A percentile compares a stretch with the other conserved stretches of the same genome.
These are phyloP conservation scores for Marronus borbonicus DNA, from an alignment of 2,888 invertebrate species.

Conservation along the genomic window DNA sequence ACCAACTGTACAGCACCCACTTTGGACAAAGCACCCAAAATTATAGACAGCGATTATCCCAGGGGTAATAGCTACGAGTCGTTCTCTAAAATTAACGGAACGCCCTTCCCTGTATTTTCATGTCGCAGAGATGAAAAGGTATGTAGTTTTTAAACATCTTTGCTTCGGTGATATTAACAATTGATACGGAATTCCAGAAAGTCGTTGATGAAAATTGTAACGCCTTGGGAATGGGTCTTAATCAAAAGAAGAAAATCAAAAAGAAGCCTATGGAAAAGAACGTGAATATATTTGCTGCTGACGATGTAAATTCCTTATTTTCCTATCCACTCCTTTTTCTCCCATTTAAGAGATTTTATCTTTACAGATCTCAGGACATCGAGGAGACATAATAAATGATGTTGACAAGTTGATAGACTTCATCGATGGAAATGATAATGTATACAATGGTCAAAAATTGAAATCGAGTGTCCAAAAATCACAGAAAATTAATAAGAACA, in stretches of 20 bases:
- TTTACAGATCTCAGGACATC: conserved; percentile 81
- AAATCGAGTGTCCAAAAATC: conserved; percentile 53
- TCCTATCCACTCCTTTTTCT: neutral
- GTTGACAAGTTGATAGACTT: conserved; percentile 84
- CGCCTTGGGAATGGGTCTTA: conserved; percentile 73
- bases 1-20: conserved; percentile 23
- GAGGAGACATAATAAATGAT: conserved; percentile 79
- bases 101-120: conserved; percentile 23
- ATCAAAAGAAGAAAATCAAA: conserved; percentile 73
- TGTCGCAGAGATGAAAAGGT: conserved; percentile 47
- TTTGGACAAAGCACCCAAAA: conserved; percentile 28
- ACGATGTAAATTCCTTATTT: conserved; percentile 66
- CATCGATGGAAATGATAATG: conserved; percentile 79
- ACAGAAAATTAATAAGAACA: conserved; percentile 60
- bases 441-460: conserved; percentile 49
- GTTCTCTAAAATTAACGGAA: conserved; percentile 14
- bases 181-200: conserved; percentile 71
- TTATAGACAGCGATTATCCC: conserved; percentile 34
- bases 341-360: neutral
- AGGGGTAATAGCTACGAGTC: conserved; percentile 21
- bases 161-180: neutral
- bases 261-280: conserved; percentile 74
- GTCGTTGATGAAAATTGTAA: conserved; percentile 86
- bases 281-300: conserved; percentile 68
- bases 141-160: neutral